Conservation (phyloP, 2,888 invertebrate species). For the Erebia ligea region DNA sequence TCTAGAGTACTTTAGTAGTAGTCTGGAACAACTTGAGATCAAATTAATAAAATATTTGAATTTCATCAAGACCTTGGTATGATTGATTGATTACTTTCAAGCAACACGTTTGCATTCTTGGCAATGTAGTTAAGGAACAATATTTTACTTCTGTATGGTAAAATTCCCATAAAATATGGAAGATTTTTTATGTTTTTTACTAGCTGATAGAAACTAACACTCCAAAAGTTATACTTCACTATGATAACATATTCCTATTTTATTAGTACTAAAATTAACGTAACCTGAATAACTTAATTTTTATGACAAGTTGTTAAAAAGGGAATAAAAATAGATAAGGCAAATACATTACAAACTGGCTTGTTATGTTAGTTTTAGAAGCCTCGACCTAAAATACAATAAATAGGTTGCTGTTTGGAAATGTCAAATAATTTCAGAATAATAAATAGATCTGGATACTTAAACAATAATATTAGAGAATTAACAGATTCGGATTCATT, state of each 20-base stretch:
- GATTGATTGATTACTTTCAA: neutral
- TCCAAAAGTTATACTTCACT: conserved; percentile 32
- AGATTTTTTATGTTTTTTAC: conserved; percentile 22
- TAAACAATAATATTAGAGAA: neutral
- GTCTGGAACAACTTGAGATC: conserved; percentile 4
- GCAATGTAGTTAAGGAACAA: neutral
- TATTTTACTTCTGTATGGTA: neutral
- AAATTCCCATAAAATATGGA: conserved; percentile 5
- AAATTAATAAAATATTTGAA: conserved; percentile 7
- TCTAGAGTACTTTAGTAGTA: conserved; percentile 20
- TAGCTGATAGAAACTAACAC: conserved; percentile 26
- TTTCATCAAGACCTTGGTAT: neutral
- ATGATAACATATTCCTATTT: conserved; percentile 30
- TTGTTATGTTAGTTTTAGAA: conserved; percentile 3
- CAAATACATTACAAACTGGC: conserved; percentile 18
- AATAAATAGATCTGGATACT: neutral
- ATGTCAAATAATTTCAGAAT: conserved; percentile 2
- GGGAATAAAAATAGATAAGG: conserved; percentile 20
- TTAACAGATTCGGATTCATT: conserved; percentile 27
- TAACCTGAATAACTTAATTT: conserved; percentile 32
- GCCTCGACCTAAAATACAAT: conserved; percentile 11
- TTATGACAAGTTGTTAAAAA: conserved; percentile 26
- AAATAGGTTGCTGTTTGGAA: neutral
- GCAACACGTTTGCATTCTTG: conserved; percentile 17
- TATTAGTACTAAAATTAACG: conserved; percentile 29